A percentile compares a stretch with the other conserved stretches of the same genome.
Evolutionary conservation across 2,888 invertebrate genomes (phyloP).

Genomic region (Nysson spinosus): DNA sequence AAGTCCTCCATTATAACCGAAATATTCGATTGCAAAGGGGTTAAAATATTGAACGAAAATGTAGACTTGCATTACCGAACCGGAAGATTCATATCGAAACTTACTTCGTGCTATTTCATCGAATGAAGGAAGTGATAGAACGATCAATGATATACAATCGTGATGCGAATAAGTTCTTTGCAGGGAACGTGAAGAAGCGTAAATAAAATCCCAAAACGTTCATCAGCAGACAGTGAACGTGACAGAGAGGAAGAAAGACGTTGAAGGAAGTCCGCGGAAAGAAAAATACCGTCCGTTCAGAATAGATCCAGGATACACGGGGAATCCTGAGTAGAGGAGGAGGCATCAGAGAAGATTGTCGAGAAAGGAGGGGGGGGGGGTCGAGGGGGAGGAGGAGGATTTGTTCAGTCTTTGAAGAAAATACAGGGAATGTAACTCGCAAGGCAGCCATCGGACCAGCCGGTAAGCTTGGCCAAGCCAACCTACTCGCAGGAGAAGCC

Average conservation of each 20-base stretch:
- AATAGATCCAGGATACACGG: conserved; percentile 41
- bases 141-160: too few species aligned
- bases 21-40: too few species aligned
- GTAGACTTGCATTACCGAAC: too few species aligned
- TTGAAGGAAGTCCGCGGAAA: conserved; percentile 18
- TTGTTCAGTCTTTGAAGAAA: conserved; percentile 71
- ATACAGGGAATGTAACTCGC: conserved; percentile 63
- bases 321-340: conserved; percentile 30
- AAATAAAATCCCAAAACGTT: neutral
- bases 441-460: conserved; percentile 44
- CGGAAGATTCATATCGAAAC: too few species aligned
- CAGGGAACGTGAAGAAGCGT: neutral
- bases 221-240: conserved; percentile 19
- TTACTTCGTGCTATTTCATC: too few species aligned
- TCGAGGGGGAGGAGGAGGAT: too few species aligned
- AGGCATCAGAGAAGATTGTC: conserved; percentile 5
- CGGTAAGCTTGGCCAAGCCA: conserved; percentile 31
- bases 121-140: too few species aligned
- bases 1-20: too few species aligned
- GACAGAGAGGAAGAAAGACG: neutral
- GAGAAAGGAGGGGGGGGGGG: too few species aligned
- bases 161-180: conserved; percentile 7
- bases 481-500: conserved; percentile 45
- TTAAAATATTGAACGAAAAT: too few species aligned
- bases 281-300: conserved; percentile 47